Conservation (phyloP, 1,140 invertebrate genomes). For the Brachionus asplanchnoidis region DNA sequence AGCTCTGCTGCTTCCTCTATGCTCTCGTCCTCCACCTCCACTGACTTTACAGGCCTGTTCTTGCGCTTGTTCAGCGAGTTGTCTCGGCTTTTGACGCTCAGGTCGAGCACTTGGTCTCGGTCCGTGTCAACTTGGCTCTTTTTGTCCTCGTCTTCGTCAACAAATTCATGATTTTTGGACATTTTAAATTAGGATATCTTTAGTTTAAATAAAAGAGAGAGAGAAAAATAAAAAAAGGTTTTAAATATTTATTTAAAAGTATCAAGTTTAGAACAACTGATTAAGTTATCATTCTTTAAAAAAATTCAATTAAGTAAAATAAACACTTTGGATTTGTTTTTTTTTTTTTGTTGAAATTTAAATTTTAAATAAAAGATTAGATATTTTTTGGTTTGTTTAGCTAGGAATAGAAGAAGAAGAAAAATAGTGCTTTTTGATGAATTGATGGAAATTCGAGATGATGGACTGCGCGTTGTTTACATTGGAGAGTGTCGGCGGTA, state of each 20-base stretch:
- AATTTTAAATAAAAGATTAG: not conserved
- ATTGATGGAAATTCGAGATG: not conserved
- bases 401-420: too few species aligned
- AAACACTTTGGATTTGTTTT: not conserved
- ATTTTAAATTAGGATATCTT: not conserved
- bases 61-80: constrained; percentile 8
- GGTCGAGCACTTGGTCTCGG: not conserved
- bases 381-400: not conserved
- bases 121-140: not conserved
- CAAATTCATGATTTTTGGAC: constrained; percentile 14
- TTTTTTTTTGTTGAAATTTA: not conserved
- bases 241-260: not conserved
- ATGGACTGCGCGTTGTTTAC: not conserved
- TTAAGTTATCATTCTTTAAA: not conserved
- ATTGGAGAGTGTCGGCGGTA: not conserved
- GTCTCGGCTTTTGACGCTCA: not conserved
- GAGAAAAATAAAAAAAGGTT: not conserved
- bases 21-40: not conserved
- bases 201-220: not conserved
- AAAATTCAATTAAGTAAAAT: constrained; percentile 27
- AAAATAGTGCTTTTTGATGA: not conserved
- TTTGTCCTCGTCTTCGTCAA: not conserved
- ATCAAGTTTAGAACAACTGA: not conserved
- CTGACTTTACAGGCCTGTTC: not conserved
- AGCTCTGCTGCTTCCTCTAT: not conserved